A percentile compares a stretch with the other conserved stretches of the same genome.
Conservation (phyloP, 2,113 vertebrate species). For the Eleginops maclovinus region DNA sequence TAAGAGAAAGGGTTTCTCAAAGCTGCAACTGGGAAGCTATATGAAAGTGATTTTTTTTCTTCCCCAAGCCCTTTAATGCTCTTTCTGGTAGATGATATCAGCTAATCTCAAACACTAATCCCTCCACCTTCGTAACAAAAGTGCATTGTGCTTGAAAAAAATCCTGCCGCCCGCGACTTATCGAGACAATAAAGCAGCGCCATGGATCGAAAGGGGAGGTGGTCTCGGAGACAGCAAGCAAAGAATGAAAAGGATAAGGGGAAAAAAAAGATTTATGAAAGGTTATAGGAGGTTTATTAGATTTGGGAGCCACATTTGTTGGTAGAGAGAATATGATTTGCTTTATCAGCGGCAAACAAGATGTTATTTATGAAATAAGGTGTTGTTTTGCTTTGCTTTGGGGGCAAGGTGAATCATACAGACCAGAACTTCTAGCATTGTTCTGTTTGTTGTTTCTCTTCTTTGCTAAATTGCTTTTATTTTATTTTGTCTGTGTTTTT, state of each 20-base stretch:
- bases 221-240: conserved; percentile 43
- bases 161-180: conserved; percentile 53
- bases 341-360: conserved; percentile 72
- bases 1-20: conserved; percentile 9
- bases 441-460: not conserved
- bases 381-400: conserved; percentile 59
- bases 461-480: conserved; percentile 22
- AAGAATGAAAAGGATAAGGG: conserved; percentile 52
- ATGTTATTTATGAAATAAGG: conserved; percentile 69
- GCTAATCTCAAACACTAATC: conserved; percentile 70
- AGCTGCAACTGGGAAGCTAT: conserved; percentile 20
- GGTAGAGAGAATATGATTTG: conserved; percentile 68
- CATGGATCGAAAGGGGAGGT: conserved; percentile 27
- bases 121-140: conserved; percentile 66
- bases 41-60: conserved; percentile 28
- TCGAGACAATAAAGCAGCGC: conserved; percentile 60
- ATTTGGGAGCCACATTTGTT: conserved; percentile 69
- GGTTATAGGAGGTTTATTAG: conserved; percentile 74
- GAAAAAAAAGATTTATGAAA: conserved; percentile 66
- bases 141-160: conserved; percentile 66
- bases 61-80: conserved; percentile 27
- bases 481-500: conserved; percentile 26
- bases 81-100: conserved; percentile 62
- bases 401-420: conserved; percentile 35
- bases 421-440: conserved; percentile 25